These are phyloP conservation scores for Archilochus colubris DNA, from an alignment of 2,113 vertebrate species.

Conservation along the genomic window DNA sequence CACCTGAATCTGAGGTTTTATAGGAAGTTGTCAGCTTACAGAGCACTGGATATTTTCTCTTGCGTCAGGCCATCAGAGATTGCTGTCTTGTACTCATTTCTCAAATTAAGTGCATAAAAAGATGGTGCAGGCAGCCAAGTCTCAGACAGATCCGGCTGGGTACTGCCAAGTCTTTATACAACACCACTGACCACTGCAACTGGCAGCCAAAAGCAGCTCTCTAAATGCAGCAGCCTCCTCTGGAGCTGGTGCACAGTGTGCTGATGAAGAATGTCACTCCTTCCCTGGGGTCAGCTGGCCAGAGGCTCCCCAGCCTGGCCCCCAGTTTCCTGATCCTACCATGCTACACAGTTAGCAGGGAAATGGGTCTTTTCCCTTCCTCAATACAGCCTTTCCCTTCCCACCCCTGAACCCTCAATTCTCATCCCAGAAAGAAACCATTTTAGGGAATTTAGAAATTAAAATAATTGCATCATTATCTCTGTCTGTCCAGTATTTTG, in stretches of 20 bases:
- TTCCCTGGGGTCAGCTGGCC: not conserved
- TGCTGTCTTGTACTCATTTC: constrained; percentile 34
- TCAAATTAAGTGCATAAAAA: constrained; percentile 54
- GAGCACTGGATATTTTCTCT: constrained; percentile 11
- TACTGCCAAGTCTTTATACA: not conserved
- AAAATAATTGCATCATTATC: not conserved
- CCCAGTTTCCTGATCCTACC: accelerated
- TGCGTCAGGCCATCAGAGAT: not conserved
- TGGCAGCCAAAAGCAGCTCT: not conserved
- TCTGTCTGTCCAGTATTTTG: not conserved
- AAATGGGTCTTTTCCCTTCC: not conserved
- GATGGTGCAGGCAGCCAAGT: constrained; percentile 53
- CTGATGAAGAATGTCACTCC: not conserved
- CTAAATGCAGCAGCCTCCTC: not conserved
- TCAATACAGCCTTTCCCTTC: not conserved
- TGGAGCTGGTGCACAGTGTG: not conserved
- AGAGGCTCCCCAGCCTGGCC: not conserved
- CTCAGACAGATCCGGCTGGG: not conserved
- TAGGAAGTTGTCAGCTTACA: not conserved
- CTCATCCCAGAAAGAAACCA: not conserved
- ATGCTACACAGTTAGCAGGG: not conserved
- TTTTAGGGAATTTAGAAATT: not conserved
- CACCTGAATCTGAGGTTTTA: not conserved
- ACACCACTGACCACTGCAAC: not conserved
- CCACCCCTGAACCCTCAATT: not conserved